Base-by-base conservation (phyloP, 2,888 invertebrate species). In the Vesta saturnalis region DNA sequence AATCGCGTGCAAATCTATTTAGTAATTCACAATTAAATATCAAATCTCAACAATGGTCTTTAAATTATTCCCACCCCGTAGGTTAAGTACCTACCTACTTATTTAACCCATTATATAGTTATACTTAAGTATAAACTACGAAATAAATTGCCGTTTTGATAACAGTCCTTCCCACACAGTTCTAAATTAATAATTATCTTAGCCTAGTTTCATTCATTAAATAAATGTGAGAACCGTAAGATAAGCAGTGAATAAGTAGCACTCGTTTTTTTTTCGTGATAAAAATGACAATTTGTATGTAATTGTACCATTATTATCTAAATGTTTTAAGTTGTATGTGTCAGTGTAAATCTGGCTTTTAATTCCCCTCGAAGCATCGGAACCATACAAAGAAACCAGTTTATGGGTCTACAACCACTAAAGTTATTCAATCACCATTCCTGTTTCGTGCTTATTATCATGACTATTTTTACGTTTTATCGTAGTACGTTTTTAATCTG, bases 311-410 rank as follows among this genome's bases (percentile, higher is more conserved):
- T n/a, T n/a, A n/a, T n/a, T n/a, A n/a, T n/a, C n/a, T n/a, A n/a
- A n/a, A n/a, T n/a, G n/a, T n/a, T n/a, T n/a, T n/a, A n/a, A n/a
- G n/a, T n/a, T 39, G 8, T n/a, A n/a, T 12, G 8, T n/a, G 39
- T 39, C 63, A 43, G 60, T 55, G 70, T 67, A 63, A 70, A 67
- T 55, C 52, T 16, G 66, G 16, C 60, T 47, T 55, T 56, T 23
- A 39, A n/a, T 47, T 55, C 68, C 68, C 57, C 67, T 54, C 64
- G 67, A 35, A 56, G 22, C 68, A 64, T 46, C 63, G 60, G 59
- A 43, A 39, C 58, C 22, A 43, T 57, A 68, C 68, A 68, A 68
- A 68, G 68, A 60, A 68, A 68, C 68, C 68, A 64, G 68, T 68
- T 68, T 64, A 68, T 57, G 60, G 64, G 49, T 64, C 64, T 58